Evolutionary conservation across 2,797 vertebrate species (phyloP).

Genomic region (Mycteria americana): DNA sequence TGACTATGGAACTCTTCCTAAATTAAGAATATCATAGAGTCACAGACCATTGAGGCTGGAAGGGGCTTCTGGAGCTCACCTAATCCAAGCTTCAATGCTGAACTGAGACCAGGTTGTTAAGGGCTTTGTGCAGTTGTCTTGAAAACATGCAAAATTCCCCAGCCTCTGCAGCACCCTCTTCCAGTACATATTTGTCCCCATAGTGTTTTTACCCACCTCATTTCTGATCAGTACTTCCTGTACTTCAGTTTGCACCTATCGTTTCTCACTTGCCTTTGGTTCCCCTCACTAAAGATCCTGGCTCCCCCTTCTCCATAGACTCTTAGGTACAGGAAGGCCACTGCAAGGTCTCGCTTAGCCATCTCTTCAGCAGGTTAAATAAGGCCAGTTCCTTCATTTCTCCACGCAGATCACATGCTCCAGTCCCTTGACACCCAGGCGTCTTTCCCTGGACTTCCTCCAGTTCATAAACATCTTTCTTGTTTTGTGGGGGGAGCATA

Average conservation of each 20-base stretch:
- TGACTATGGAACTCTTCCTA: not conserved
- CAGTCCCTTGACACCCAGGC: not conserved
- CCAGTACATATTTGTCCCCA: not conserved
- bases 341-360: not conserved
- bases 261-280: not conserved
- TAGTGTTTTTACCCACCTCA: not conserved
- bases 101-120: not conserved
- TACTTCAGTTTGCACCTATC: not conserved
- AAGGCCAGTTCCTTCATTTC: not conserved
- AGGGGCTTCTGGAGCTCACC: not conserved
- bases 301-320: not conserved
- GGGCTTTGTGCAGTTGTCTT: not conserved
- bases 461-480: not conserved
- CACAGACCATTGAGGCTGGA: not conserved
- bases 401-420: rapidly evolving
- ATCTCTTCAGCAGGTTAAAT: not conserved
- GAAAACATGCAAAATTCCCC: not conserved
- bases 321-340: not conserved
- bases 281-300: not conserved
- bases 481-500: not conserved
- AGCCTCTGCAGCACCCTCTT: not conserved
- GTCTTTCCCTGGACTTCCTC: not conserved
- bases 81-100: not conserved
- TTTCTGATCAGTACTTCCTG: not conserved
- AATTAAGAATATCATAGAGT: not conserved